Evolutionary conservation across 2,113 vertebrate genomes (phyloP).

Genomic region (Pterophyllum scalare): DNA sequence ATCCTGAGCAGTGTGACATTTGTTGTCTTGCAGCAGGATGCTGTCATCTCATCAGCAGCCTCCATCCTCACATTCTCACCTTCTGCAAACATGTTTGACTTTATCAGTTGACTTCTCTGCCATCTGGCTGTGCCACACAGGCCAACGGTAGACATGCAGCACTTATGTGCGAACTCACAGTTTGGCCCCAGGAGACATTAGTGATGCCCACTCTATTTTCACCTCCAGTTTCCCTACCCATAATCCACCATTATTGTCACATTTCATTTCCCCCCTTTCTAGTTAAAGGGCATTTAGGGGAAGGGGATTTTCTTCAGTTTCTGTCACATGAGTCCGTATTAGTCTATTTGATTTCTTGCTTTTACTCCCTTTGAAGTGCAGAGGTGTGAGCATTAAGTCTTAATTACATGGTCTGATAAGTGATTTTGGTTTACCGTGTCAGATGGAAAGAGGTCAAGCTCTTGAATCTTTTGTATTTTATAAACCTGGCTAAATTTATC

Average conservation of each 20-base stretch:
- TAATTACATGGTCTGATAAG: conserved; percentile 39
- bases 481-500: conserved; percentile 30
- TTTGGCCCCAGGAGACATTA: conserved; percentile 35
- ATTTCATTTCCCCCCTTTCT: conserved; percentile 32
- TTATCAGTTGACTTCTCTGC: conserved; percentile 67
- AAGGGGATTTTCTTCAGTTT: conserved; percentile 26
- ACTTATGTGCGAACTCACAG: conserved; percentile 31
- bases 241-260: conserved; percentile 28
- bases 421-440: conserved; percentile 42
- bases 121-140: conserved; percentile 62
- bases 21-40: conserved; percentile 27
- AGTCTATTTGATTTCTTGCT: conserved; percentile 56
- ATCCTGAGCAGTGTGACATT: conserved; percentile 35
- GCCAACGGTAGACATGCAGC: conserved; percentile 29
- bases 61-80: conserved; percentile 55
- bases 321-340: conserved; percentile 21
- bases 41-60: conserved; percentile 60
- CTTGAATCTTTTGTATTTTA: conserved; percentile 32
- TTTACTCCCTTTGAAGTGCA: conserved; percentile 52
- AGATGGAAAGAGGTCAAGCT: conserved; percentile 30
- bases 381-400: conserved; percentile 39
- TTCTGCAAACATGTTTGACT: conserved; percentile 69
- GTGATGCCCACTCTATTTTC: conserved; percentile 33
- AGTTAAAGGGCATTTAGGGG: conserved; percentile 20
- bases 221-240: background rate